These are phyloP conservation scores for Natrix natrix DNA, from an alignment of 2,797 vertebrate species.

Conservation along the genomic window DNA sequence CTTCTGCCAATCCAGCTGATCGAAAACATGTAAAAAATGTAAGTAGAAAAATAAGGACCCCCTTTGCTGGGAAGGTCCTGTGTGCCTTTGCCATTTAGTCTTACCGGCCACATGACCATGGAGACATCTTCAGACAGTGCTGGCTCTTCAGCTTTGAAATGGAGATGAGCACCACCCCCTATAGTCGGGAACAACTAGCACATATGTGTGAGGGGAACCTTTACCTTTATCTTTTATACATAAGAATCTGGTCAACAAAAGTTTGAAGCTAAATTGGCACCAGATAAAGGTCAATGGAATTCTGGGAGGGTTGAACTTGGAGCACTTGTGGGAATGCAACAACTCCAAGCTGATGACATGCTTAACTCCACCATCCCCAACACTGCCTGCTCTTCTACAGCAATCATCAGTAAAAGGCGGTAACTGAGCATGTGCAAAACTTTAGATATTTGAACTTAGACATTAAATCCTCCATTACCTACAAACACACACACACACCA, in stretches of 20 bases:
- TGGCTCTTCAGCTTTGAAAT: no score
- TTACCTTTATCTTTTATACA: not conserved
- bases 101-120: no score
- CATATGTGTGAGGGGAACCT: no score
- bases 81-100: no score
- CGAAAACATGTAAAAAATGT: no score
- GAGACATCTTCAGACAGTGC: no score
- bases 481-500: not conserved
- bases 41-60: no score
- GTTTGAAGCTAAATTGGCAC: not conserved
- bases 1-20: no score
- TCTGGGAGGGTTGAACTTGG: not conserved
- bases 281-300: not conserved
- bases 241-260: not conserved
- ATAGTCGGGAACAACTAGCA: no score
- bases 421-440: not conserved
- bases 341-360: not conserved
- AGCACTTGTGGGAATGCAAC: not conserved
- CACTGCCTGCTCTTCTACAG: not conserved
- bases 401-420: not conserved
- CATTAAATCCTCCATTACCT: not conserved
- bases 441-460: not conserved
- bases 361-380: not conserved
- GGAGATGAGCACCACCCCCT: no score
- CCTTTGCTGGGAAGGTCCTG: no score